Base-by-base conservation (phyloP, 1,140 invertebrate genomes). In the Fragariocoptes setiger region DNA sequence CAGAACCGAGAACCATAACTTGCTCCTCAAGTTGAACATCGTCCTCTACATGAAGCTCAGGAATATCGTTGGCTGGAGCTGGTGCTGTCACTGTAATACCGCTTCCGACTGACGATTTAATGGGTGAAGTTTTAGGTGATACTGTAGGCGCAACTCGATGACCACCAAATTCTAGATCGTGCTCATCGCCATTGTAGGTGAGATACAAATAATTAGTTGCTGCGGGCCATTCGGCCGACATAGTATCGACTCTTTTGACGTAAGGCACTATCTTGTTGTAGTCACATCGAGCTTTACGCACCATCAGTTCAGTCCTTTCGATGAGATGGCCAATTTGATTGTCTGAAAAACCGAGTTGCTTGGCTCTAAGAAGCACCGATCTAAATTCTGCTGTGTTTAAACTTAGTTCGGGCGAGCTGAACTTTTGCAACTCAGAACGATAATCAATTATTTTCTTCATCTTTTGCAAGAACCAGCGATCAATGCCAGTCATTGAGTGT, bases 161-260 rank as follows among this genome's bases (percentile, higher is more conserved):
- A 14, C 46, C 71, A 14, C 69, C 67, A 52, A 86, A 88, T 4
- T 67, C 58, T 5, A 97, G 57, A 54, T 99, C 92, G 57, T 92
- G 74, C 17, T 68, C 65, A 1, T 53, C 61, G 1, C 73, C 88
- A 57, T 88, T 94, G 57, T 97, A 99, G 0, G 88, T 97, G 2
- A 94, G 51, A 53, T 97, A 99, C 1, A 99, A 62, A 54, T 99
- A 99, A 59, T 99, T 99, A 1, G 92, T 99, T 5, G 67, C 68
- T 0, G 88, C 88, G 0, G 92, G 92, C 85, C 86, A 99, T 59
- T 99, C 92, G 0, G 85, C 92, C 22, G 92, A 85, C 2, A 99
- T 88, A 0, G 92, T 99, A 60, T 99, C 92, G 47, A 99, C 95
- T 62, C 94, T 85, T 59, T 97, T 94, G 0, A 97, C 77, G 56